Evolutionary conservation across 1,140 invertebrate species (phyloP), one percentile per base, ranked within the genome.

Genomic region (Drosophila insularis): DNA sequence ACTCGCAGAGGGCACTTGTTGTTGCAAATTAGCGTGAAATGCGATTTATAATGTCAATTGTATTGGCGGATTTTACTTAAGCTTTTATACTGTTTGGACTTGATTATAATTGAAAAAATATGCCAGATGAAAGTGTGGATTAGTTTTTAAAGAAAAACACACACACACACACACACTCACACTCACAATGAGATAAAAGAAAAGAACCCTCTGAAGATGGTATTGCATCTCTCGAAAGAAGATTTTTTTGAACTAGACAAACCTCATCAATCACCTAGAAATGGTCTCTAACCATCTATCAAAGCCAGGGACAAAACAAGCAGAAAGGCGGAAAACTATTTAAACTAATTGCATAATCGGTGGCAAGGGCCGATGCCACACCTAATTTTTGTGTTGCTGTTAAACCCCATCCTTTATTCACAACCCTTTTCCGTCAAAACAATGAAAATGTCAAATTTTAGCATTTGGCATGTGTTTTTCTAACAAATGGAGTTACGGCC

Each of bases 11-110:
- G 35, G 46, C 53, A 61, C 74, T 81, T 73, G 66, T 81, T 81
- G 82, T 80, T 79, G 76, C 84, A 89, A 89, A 89, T 89, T 89
- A 89, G 84, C 84, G 84, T 89, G 84, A 89, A 89, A 89, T 82
- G 80, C 84, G 84, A 87, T 87, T 87, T 80, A 89, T 87, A 89
- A 89, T 87, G 84, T 87, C 84, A 87, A 87, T 87, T 87, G 71
- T 87, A 55, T 55, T 32, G 11, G 14, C 17, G 27, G 43, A 43
- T 66, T 39, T 23, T 37, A 54, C 8, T 66, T 66, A 21, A 10
- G 39, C 64, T 63, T 46, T 39, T 1, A 35, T n/a, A n/a, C n/a
- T n/a, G n/a, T 35, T 32, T 35, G n/a, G 39, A 65, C 68, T 75
- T 79, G 63, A 64, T 55, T 68, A 71, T 78, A 80, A 89, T 79